Evolutionary conservation across 2,888 invertebrate genomes (phyloP), one percentile per base, ranked within the genome.

Genomic region (Punctoribates punctum): DNA sequence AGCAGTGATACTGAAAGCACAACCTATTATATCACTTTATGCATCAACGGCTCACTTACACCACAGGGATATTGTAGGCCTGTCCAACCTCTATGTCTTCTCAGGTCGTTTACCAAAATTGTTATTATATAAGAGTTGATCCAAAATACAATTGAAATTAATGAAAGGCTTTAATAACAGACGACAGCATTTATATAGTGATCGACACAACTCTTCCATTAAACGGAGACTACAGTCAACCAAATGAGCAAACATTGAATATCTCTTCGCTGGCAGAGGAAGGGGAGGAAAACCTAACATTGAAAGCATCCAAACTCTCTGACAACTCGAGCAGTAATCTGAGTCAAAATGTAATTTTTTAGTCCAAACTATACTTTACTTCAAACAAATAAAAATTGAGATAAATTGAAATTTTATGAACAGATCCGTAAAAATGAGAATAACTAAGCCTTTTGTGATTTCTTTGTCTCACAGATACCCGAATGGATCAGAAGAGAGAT

Each of bases 1-100:
- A 25, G 48, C 65, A 11, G 54, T 73, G 17, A 78, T 78, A 15
- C 72, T 78, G 11, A 75, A 72, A 20, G 72, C 78, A 38, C 78
- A 78, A 20, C 57, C 73, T n/a, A 78, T 78, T 73, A 15, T 78
- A 25, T 54, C 73, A 9, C 73, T 78, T 15, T 78, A 77, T 51
- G 51, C 72, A 13, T 67, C 78, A 17, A 34, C 67, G 8, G 67
- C 34, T 3, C 67, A 67, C 34, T 38, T 67, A 25, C 20, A 67
- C 6, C 67, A 67, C 5, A 34, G 67, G 38, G 38, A 38, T 8
- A 17, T 60, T 60, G 67, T 67, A 38, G 17, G 67, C 13, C 38
- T 67, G 1, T 29, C 67, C 34, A 67, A 67, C n/a, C 60, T 60
- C 5, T 60, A 60, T 27, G 60, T 60, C 5, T 60, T 60, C 29